Evolutionary conservation across 1,140 invertebrate genomes (phyloP).

Genomic region (Conus betulinus): DNA sequence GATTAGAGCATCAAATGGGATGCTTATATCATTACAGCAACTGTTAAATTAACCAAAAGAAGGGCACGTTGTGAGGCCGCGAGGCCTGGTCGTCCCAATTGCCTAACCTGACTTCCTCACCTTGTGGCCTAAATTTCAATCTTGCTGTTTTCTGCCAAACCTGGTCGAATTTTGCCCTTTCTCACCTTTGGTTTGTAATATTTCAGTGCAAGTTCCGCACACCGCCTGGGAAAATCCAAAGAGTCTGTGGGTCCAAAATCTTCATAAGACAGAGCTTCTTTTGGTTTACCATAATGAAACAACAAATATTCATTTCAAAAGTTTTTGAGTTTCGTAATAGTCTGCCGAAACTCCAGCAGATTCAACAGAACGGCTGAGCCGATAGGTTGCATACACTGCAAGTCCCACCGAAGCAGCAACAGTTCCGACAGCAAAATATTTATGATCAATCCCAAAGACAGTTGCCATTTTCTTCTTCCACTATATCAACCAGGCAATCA

Average conservation of each 20-base stretch:
- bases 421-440: slow-evolving; percentile 56
- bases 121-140: too few relatives aligned
- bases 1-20: too few relatives aligned
- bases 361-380: slow-evolving; percentile 50
- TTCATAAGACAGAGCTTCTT: slow-evolving; percentile 63
- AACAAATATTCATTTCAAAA: slow-evolving; percentile 73
- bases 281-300: slow-evolving; percentile 70
- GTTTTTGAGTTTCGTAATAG: slow-evolving; percentile 71
- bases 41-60: too few relatives aligned
- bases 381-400: slow-evolving; percentile 66
- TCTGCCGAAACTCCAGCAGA: slow-evolving; percentile 27
- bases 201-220: slow-evolving; percentile 72
- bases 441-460: slow-evolving; percentile 68
- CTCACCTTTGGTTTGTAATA: slow-evolving; percentile 60
- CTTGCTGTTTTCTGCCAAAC: too few relatives aligned
- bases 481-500: neutral
- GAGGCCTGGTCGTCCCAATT: too few relatives aligned
- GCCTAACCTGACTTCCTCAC: too few relatives aligned
- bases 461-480: slow-evolving; percentile 51
- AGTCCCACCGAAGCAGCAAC: slow-evolving; percentile 64
- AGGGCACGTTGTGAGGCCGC: too few relatives aligned
- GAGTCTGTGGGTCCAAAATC: slow-evolving; percentile 65
- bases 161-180: too few relatives aligned
- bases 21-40: too few relatives aligned
- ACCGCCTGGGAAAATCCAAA: slow-evolving; percentile 72